phyloP scores from a whole-genome alignment of 2,113 vertebrate species.

The Natator depressus region DNA sequence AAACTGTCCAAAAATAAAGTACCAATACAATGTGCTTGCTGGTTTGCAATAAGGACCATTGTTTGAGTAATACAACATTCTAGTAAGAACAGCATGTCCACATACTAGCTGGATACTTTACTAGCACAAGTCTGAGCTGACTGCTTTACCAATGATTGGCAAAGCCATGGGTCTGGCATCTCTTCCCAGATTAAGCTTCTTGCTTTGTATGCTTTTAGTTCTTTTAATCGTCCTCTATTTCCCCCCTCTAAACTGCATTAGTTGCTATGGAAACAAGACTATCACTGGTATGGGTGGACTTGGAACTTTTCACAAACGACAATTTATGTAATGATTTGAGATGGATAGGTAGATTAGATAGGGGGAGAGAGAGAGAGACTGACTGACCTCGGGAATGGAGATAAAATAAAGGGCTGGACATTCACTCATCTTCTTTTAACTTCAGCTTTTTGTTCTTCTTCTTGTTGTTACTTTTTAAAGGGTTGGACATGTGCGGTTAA shows the following conservation, averaged over 20 bases:
- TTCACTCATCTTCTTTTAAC: neutral
- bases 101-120: neutral
- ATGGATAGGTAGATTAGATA: neutral
- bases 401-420: neutral
- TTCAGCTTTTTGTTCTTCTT: neutral
- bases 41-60: neutral
- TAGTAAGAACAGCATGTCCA: neutral
- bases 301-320: neutral
- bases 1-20: neutral
- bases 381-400: neutral
- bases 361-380: neutral
- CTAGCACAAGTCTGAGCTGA: neutral
- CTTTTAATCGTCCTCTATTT: neutral
- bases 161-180: neutral
- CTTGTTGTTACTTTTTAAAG: neutral
- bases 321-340: neutral
- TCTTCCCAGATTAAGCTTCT: neutral
- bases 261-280: neutral
- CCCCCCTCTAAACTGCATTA: neutral
- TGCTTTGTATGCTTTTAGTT: neutral
- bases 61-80: neutral
- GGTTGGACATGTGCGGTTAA: neutral
- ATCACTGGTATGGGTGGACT: neutral
- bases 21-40: neutral
- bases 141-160: neutral